Evolutionary conservation across 2,888 invertebrate species (phyloP).

Genomic region (Ectemnius continuus): DNA sequence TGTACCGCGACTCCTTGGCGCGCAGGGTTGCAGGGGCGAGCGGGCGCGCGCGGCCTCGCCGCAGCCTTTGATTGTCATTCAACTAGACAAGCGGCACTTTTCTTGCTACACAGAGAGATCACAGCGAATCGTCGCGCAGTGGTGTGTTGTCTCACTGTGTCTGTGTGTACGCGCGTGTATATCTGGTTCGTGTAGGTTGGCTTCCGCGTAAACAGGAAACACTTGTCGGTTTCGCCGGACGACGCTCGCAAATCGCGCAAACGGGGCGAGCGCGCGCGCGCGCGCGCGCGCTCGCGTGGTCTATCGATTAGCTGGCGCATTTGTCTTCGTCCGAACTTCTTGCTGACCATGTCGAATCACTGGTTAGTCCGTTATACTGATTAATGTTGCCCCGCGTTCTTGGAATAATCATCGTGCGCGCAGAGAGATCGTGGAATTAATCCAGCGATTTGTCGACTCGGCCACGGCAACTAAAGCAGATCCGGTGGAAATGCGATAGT

Average conservation of each 20-base stretch:
- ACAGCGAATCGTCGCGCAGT: conserved; percentile 21
- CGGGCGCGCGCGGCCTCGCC: conserved; percentile 33
- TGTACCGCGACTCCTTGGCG: conserved; percentile 61
- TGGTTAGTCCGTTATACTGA: background rate
- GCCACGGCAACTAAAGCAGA: background rate
- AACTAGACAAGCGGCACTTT: conserved; percentile 50
- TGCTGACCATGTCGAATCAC: background rate
- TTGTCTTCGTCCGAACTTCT: conserved; percentile 9
- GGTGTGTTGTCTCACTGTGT: too few relatives aligned
- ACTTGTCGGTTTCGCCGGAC: background rate
- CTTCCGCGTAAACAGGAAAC: conserved; percentile 40
- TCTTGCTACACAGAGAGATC: conserved; percentile 33
- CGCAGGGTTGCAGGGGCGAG: conserved; percentile 30
- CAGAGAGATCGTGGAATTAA: conserved; percentile 30
- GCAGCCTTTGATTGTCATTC: conserved; percentile 65
- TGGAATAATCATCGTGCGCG: conserved; percentile 19
- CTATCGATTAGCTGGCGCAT: conserved; percentile 8
- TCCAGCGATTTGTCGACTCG: conserved; percentile 13
- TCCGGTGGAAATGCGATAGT: too few relatives aligned
- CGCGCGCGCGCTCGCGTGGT: too few relatives aligned
- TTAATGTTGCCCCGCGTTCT: background rate
- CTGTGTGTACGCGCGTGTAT: background rate
- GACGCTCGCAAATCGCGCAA: background rate
- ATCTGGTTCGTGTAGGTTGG: conserved; percentile 8
- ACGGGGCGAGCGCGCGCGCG: too few relatives aligned